These are phyloP conservation scores for Cyphotilapia sp. DNA, from an alignment of 2,113 vertebrate genomes.

Conservation along the genomic window DNA sequence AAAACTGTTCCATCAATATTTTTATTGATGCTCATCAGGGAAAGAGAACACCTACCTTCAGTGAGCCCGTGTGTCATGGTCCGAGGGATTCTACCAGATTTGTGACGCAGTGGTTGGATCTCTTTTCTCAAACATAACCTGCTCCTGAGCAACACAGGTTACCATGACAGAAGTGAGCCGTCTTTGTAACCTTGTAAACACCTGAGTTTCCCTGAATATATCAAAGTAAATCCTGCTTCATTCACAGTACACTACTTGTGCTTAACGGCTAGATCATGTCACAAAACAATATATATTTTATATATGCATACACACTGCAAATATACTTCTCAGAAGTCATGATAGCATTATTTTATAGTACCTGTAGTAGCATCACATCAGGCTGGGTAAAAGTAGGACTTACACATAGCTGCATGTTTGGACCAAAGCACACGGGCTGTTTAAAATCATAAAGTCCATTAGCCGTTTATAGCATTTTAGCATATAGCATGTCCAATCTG, in stretches of 20 bases:
- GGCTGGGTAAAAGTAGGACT: background rate
- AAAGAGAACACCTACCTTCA: background rate
- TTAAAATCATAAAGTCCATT: background rate
- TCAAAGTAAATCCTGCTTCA: background rate
- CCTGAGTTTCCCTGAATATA: background rate
- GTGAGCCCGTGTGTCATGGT: fast-evolving
- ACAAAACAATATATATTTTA: background rate
- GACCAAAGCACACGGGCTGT: background rate
- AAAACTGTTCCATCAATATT: background rate
- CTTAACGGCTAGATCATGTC: background rate
- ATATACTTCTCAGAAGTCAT: background rate
- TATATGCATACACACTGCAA: background rate
- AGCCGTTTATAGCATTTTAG: background rate
- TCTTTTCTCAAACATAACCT: background rate
- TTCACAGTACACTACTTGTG: background rate
- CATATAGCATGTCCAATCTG: background rate
- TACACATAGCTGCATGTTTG: background rate
- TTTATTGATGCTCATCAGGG: background rate
- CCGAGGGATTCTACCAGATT: background rate
- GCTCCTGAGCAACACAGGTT: background rate
- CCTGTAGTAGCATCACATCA: background rate
- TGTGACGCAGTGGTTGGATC: background rate
- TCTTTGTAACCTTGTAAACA: background rate
- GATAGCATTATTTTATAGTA: background rate
- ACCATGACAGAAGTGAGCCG: background rate